A percentile compares a stretch with the other conserved stretches of the same genome.
Conservation (phyloP, 2,888 invertebrate species). For the Reticulitermes lucifugus region DNA sequence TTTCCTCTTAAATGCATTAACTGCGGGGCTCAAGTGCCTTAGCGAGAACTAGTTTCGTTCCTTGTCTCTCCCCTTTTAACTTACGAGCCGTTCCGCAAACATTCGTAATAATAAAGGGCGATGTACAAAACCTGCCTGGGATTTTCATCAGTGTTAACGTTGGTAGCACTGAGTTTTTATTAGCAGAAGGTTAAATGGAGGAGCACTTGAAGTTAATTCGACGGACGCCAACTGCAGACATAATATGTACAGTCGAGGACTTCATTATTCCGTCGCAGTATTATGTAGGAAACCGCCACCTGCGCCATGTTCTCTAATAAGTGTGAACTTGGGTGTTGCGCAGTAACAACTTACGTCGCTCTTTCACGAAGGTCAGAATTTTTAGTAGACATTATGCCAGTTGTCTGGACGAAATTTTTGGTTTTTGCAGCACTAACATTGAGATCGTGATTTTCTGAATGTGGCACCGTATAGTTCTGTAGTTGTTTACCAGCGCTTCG, state of each 20-base stretch:
- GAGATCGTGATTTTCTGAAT: too few relatives aligned
- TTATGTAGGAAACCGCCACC: too few relatives aligned
- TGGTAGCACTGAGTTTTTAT: constrained; percentile 16
- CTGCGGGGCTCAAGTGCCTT: constrained; percentile 1
- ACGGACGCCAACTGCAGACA: neutral
- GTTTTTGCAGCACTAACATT: too few relatives aligned
- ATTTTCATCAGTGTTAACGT: constrained; percentile 18
- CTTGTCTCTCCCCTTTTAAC: neutral
- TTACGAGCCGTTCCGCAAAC: constrained; percentile 16
- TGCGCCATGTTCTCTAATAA: too few relatives aligned
- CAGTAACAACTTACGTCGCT: too few relatives aligned
- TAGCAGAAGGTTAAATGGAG: neutral
- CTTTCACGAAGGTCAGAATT: too few relatives aligned
- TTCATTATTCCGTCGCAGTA: too few relatives aligned
- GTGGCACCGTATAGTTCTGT: too few relatives aligned
- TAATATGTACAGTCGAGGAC: neutral
- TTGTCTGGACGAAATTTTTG: too few relatives aligned
- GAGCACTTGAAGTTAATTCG: constrained; percentile 10
- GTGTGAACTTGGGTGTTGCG: too few relatives aligned
- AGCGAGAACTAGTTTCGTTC: neutral
- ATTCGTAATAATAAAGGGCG: neutral
- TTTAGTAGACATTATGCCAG: too few relatives aligned
- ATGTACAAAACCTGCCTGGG: constrained; percentile 4
- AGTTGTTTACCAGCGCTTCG: too few relatives aligned
- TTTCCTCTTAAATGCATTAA: constrained; percentile 28